Base-by-base conservation (phyloP, 2,113 vertebrate genomes). In the Plecturocebus donacophilus region DNA sequence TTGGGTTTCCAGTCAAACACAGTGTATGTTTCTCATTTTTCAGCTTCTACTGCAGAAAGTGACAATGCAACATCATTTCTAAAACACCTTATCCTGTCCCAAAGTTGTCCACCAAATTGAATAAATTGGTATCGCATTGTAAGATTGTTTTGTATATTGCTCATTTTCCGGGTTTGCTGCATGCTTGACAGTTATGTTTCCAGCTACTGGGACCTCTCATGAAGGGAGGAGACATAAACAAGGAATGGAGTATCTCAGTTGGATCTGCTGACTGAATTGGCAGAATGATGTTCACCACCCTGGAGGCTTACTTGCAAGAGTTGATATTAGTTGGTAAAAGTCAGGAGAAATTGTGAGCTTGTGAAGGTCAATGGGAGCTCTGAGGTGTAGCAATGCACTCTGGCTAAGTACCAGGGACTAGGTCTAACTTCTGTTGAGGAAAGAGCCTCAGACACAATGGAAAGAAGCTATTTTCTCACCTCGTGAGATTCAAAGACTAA, bases 1-100 rank as follows among this genome's bases (percentile, higher is more conserved):
- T 79, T 42, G 79, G 49, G 21, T 47, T 95, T 93, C 35, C 25
- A 87, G 83, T 91, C 87, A 96, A 94, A 92, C 45, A 61, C 4
- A 47, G 11, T 52, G 54, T 47, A 9, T 35, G 6, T 91, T 80
- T 95, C 38, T 84, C 76, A 42, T 79, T 93, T 52, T 96, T 76
- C 21, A 91, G 49, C 2, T 49, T 27, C 82, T 47, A 47, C 25
- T 95, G 16, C 2, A 77, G 91, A 87, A 93, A 90, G 3, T 32
- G 16, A 61, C 42, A 56, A 47, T 54, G 47, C 8, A 73, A 12
- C 58, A 54, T n/a, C 35, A 90, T 64, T 96, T 95, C 40, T 21
- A 64, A 91, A 90, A 47, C 14, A 95, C 52, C 38, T 80, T 91
- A 14, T 83, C 40, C 21, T 90, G 38, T 27, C 16, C 30, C 8